phyloP scores from a whole-genome alignment of 2,113 vertebrate species.

The Tenrec ecaudatus region DNA sequence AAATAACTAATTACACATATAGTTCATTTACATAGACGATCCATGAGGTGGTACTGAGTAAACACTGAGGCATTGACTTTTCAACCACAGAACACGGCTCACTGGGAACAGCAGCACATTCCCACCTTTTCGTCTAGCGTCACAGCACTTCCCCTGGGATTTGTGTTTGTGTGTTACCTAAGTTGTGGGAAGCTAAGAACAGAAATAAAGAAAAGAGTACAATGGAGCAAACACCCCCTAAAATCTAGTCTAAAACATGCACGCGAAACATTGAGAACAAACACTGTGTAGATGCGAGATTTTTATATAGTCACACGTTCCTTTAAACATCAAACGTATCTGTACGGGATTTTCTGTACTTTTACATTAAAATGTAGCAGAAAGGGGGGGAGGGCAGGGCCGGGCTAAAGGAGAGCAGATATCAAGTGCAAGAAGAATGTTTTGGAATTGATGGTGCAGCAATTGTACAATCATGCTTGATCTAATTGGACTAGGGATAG shows the following conservation, averaged over 20 bases:
- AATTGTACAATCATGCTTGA: too few relatives aligned
- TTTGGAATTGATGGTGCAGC: too few relatives aligned
- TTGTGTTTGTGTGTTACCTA: background rate
- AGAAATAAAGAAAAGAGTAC: slow-evolving; percentile 44
- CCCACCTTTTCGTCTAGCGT: slow-evolving; percentile 51
- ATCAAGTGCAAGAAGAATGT: too few relatives aligned
- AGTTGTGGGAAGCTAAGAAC: slow-evolving; percentile 26
- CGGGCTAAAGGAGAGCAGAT: too few relatives aligned
- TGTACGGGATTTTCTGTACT: background rate
- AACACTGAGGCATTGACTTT: slow-evolving; percentile 39
- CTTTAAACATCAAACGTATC: slow-evolving; percentile 51
- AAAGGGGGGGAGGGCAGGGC: background rate
- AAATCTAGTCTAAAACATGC: slow-evolving; percentile 53
- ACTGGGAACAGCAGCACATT: slow-evolving; percentile 54
- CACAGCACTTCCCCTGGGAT: slow-evolving; percentile 49
- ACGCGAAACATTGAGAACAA: slow-evolving; percentile 41
- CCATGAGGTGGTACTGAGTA: slow-evolving; percentile 53
- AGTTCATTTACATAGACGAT: slow-evolving; percentile 14
- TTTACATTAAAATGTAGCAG: slow-evolving; percentile 40
- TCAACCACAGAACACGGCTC: slow-evolving; percentile 54
- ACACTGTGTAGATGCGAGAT: background rate
- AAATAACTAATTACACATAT: slow-evolving; percentile 66
- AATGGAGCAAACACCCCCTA: slow-evolving; percentile 53
- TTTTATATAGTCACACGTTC: slow-evolving; percentile 22
- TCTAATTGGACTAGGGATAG: too few relatives aligned